These are phyloP conservation scores for Pangasius larnaudii DNA, from an alignment of 2,797 vertebrate genomes.

Conservation along the genomic window DNA sequence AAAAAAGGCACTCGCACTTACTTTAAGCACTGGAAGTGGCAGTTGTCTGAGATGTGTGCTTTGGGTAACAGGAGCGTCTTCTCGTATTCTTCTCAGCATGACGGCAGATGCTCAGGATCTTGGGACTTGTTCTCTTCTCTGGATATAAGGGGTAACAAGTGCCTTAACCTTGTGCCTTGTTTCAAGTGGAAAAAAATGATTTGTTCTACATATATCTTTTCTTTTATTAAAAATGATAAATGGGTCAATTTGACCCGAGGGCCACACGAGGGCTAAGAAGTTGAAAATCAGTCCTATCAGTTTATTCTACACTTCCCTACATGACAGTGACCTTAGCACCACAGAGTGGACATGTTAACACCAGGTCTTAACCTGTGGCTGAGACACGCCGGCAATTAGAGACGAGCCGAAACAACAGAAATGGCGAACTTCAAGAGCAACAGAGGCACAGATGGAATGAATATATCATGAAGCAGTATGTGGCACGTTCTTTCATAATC, in stretches of 20 bases:
- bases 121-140: too few species aligned
- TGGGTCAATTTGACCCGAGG: background rate
- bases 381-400: slow-evolving; percentile 21
- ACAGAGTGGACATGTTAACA: slow-evolving; percentile 27
- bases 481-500: slow-evolving; percentile 19
- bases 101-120: too few species aligned
- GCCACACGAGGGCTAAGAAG: background rate
- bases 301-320: background rate
- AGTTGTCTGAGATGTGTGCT: background rate
- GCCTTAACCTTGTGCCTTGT: too few species aligned
- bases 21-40: too few species aligned
- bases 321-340: slow-evolving; percentile 34
- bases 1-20: too few species aligned
- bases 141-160: too few species aligned
- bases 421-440: background rate
- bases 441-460: background rate
- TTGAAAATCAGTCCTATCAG: background rate
- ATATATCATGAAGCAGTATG: background rate
- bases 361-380: slow-evolving; percentile 15
- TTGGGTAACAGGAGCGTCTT: background rate
- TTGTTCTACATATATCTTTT: too few species aligned
- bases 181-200: too few species aligned
- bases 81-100: too few species aligned
- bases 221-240: too few species aligned
- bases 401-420: background rate